Evolutionary conservation across 2,888 invertebrate genomes (phyloP).

Genomic region (Alcis repandata): DNA sequence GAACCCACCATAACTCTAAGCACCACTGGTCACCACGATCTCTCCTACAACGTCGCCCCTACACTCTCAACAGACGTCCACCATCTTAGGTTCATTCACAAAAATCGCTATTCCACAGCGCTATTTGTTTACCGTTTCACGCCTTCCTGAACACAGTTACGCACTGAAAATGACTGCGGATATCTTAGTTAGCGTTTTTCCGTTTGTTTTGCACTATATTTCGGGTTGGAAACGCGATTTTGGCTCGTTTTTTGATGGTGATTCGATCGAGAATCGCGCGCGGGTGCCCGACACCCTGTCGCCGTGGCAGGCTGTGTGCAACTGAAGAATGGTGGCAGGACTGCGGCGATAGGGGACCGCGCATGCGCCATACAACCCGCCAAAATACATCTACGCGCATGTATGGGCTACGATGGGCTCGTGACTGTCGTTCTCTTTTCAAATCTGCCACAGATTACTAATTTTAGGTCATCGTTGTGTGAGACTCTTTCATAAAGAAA

Average conservation of each 20-base stretch:
- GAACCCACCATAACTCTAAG: slow-evolving; percentile 51
- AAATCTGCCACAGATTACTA: slow-evolving; percentile 71
- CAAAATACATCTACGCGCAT: slow-evolving; percentile 85
- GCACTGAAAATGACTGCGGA: slow-evolving; percentile 48
- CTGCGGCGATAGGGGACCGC: slow-evolving; percentile 78
- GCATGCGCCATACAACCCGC: slow-evolving; percentile 80
- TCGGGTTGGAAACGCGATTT: slow-evolving; percentile 56
- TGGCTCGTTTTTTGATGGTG: slow-evolving; percentile 71
- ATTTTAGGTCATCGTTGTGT: slow-evolving; percentile 33
- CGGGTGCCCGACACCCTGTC: slow-evolving; percentile 57
- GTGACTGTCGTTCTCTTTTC: slow-evolving; percentile 59
- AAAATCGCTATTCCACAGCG: slow-evolving; percentile 77
- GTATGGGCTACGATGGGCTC: slow-evolving; percentile 62
- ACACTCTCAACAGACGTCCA: slow-evolving; percentile 74
- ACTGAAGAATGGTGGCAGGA: slow-evolving; percentile 85
- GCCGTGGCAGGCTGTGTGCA: slow-evolving; percentile 69
- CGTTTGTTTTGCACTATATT: slow-evolving; percentile 58
- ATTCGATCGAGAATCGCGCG: slow-evolving; percentile 64
- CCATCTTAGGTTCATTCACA: slow-evolving; percentile 87
- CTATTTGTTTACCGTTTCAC: slow-evolving; percentile 82
- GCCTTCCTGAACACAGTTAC: slow-evolving; percentile 60
- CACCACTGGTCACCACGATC: slow-evolving; percentile 55
- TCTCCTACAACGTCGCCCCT: slow-evolving; percentile 60
- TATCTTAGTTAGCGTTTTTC: slow-evolving; percentile 45
- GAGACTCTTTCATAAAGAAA: slow-evolving; percentile 4